A percentile compares a stretch with the other conserved stretches of the same genome.
Conservation (phyloP, 2,888 invertebrate species). For the Chloroclystis v-ata region DNA sequence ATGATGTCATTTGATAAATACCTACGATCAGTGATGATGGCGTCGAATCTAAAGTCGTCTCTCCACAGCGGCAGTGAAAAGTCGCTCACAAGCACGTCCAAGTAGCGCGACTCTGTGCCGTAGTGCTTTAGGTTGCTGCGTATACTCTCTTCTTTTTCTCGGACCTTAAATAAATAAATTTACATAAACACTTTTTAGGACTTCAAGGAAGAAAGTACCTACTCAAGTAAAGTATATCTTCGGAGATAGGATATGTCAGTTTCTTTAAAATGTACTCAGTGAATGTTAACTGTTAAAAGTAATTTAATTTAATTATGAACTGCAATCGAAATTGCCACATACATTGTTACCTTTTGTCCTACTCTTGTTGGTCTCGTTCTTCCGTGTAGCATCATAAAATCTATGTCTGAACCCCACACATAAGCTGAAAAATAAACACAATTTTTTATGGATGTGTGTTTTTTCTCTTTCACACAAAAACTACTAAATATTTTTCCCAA, state of each 20-base stretch:
- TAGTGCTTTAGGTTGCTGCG: conserved; percentile 94
- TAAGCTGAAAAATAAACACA: conserved; percentile 65
- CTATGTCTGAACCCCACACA: conserved; percentile 94
- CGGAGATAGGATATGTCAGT: no score
- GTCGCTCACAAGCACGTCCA: conserved; percentile 95
- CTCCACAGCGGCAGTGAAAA: conserved; percentile 91
- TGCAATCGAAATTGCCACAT: conserved; percentile 51
- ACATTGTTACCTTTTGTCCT: conserved; percentile 82
- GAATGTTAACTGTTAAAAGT: no score
- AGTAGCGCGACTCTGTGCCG: conserved; percentile 83
- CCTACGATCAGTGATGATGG: conserved; percentile 97
- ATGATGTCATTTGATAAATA: conserved; percentile 29
- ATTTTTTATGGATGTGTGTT: no score
- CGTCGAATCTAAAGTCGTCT: conserved; percentile 85
- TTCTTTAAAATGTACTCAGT: no score
- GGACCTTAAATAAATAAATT: conserved; percentile 56
- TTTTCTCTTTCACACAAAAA: no score
- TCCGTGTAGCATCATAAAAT: conserved; percentile 95
- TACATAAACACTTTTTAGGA: no score
- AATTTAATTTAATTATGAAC: background rate
- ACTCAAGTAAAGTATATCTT: no score
- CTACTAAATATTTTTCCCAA: no score
- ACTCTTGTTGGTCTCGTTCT: conserved; percentile 88
- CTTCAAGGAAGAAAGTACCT: no score
- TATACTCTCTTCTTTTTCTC: conserved; percentile 91